A percentile compares a stretch with the other conserved stretches of the same genome.
Evolutionary conservation across 2,888 invertebrate species (phyloP).

Genomic region (Aphodius granarius): DNA sequence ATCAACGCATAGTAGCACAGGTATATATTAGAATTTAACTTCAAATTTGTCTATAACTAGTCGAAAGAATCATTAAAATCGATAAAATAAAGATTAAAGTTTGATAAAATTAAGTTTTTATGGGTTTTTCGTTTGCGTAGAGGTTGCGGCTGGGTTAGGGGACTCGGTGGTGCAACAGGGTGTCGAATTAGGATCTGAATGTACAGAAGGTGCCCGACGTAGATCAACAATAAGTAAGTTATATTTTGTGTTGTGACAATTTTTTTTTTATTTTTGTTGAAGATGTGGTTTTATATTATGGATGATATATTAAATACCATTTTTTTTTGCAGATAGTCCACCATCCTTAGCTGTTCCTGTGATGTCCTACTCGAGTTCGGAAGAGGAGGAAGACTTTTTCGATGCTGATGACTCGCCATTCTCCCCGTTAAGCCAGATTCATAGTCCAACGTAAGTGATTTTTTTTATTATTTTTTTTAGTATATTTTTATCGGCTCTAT

Average conservation of each 20-base stretch:
- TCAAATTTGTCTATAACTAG: no score
- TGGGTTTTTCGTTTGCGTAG: neutral
- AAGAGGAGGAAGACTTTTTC: constrained; percentile 92
- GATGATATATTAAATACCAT: no score
- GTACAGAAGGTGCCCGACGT: constrained; percentile 56
- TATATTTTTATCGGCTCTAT: neutral
- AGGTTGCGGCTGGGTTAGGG: constrained; percentile 38
- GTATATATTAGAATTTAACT: constrained; percentile 16
- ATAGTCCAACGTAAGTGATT: constrained; percentile 47
- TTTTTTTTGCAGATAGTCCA: constrained; percentile 38
- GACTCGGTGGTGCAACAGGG: constrained; percentile 57
- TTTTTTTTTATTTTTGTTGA: neutral
- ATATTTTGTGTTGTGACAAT: neutral
- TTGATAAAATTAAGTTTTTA: neutral
- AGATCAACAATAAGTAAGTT: constrained; percentile 45
- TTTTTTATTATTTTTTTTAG: neutral
- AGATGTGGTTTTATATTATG: no score
- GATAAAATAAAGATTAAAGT: no score
- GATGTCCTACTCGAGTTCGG: constrained; percentile 96
- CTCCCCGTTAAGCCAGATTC: constrained; percentile 51
- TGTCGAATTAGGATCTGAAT: constrained; percentile 68
- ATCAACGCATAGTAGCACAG: constrained; percentile 25
- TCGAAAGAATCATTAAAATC: neutral
- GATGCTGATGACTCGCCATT: constrained; percentile 82
- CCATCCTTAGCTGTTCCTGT: constrained; percentile 79